Percentiles rank a stretch among this genome's conserved stretches.
Conservation (phyloP, 1,140 invertebrate species). For the Drosophila simulans region DNA sequence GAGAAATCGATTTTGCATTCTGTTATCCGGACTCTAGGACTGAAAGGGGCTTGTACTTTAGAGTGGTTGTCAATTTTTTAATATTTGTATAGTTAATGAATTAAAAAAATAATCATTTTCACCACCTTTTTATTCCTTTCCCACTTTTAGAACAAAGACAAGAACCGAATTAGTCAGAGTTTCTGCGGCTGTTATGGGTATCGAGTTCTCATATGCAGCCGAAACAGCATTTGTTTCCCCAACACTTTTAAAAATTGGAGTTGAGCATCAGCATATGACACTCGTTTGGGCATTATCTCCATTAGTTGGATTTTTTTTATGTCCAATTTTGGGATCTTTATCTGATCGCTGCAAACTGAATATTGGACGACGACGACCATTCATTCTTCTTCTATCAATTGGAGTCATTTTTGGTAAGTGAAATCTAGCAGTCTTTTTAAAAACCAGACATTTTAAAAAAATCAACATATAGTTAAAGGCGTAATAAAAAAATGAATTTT, state of each 20-base stretch:
- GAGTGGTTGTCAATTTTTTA: no score
- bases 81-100: no score
- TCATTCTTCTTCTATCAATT: conserved; percentile 94
- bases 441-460: neutral
- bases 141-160: conserved; percentile 88
- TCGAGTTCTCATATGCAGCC: conserved; percentile 98
- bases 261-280: conserved; percentile 96
- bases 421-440: neutral
- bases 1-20: no score
- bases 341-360: conserved; percentile 94
- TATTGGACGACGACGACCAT: conserved; percentile 94
- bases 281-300: conserved; percentile 97
- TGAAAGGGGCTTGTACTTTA: no score
- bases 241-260: conserved; percentile 95
- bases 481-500: no score
- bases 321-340: conserved; percentile 95
- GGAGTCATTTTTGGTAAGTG: conserved; percentile 93
- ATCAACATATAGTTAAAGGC: neutral
- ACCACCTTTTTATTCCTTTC: no score
- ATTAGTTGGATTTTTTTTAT: conserved; percentile 96
- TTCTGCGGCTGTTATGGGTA: conserved; percentile 97
- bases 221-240: conserved; percentile 98
- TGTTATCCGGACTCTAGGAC: no score
- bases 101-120: no score
- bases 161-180: conserved; percentile 93